Evolutionary conservation across 2,113 vertebrate genomes (phyloP).

Genomic region (Oxyruncus cristatus): DNA sequence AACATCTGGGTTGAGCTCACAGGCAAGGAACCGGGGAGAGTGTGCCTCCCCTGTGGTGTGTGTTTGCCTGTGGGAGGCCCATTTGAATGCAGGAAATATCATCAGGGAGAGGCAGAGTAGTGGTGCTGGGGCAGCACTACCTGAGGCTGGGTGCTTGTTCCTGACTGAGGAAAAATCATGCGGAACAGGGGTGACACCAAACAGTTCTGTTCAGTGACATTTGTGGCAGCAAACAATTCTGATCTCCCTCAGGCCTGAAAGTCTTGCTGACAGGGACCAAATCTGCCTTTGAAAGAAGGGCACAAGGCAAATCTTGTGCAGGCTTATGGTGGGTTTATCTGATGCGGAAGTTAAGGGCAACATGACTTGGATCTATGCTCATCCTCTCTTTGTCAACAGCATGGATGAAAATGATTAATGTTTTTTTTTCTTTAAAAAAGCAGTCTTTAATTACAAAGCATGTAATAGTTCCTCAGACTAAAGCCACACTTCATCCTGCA

Average conservation of each 20-base stretch:
- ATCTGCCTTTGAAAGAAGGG: neutral
- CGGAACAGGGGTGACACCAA: neutral
- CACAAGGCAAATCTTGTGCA: neutral
- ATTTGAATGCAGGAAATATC: neutral
- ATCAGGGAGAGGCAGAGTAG: neutral
- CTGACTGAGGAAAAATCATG: neutral
- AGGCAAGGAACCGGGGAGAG: neutral
- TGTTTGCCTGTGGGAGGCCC: neutral
- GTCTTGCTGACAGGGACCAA: neutral
- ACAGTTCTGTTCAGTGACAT: neutral
- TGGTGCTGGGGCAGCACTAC: neutral
- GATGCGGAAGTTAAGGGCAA: neutral
- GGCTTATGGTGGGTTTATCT: neutral
- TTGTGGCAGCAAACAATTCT: neutral
- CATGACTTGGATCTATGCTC: fast-evolving
- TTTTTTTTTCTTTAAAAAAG: neutral
- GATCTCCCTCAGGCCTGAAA: neutral
- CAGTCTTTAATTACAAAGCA: neutral
- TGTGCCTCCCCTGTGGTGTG: neutral
- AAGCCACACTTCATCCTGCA: neutral
- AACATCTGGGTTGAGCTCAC: neutral
- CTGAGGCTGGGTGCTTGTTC: neutral
- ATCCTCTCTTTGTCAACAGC: neutral
- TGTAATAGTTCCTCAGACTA: neutral
- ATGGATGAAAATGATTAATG: neutral